These are phyloP conservation scores for Ormyrus labotus DNA, from an alignment of 2,888 invertebrate genomes.

Conservation along the genomic window DNA sequence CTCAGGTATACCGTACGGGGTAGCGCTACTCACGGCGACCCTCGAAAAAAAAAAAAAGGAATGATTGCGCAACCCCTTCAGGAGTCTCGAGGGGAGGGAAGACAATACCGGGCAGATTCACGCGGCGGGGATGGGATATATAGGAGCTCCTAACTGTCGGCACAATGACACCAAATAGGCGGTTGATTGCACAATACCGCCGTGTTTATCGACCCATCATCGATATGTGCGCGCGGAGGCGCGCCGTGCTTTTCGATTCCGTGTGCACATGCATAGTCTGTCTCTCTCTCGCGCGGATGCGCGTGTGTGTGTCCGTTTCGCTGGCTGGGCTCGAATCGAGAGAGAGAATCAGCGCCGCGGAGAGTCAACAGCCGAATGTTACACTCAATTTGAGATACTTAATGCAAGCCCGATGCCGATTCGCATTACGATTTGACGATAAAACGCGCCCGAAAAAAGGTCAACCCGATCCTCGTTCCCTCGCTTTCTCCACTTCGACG, in stretches of 20 bases:
- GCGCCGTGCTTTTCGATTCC: slow-evolving; percentile 1
- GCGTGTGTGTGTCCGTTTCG: neutral
- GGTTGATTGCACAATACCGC: slow-evolving; percentile 75
- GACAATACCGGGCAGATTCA: slow-evolving; percentile 58
- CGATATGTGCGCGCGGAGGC: slow-evolving; percentile 64
- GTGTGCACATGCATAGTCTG: neutral
- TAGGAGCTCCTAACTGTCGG: slow-evolving; percentile 65
- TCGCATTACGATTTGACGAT: slow-evolving; percentile 67
- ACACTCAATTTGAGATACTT: slow-evolving; percentile 74
- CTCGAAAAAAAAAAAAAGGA: slow-evolving; percentile 47
- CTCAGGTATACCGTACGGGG: slow-evolving; percentile 25
- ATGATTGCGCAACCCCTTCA: slow-evolving; percentile 61
- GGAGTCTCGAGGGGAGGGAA: slow-evolving; percentile 39
- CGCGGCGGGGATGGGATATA: slow-evolving; percentile 20
- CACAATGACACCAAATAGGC: slow-evolving; percentile 75
- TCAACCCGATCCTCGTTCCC: slow-evolving; percentile 19
- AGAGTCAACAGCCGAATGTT: slow-evolving; percentile 74
- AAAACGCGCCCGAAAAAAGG: slow-evolving; percentile 51
- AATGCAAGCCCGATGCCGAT: slow-evolving; percentile 64
- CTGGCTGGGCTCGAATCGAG: slow-evolving; percentile 1
- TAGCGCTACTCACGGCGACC: slow-evolving; percentile 37
- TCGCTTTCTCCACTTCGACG: neutral
- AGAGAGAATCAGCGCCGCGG: slow-evolving; percentile 19
- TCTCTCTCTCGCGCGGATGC: slow-evolving; percentile 29
- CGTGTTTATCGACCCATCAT: slow-evolving; percentile 75